phyloP scores from a whole-genome alignment of 2,113 vertebrate species.

The Elephas maximus region DNA sequence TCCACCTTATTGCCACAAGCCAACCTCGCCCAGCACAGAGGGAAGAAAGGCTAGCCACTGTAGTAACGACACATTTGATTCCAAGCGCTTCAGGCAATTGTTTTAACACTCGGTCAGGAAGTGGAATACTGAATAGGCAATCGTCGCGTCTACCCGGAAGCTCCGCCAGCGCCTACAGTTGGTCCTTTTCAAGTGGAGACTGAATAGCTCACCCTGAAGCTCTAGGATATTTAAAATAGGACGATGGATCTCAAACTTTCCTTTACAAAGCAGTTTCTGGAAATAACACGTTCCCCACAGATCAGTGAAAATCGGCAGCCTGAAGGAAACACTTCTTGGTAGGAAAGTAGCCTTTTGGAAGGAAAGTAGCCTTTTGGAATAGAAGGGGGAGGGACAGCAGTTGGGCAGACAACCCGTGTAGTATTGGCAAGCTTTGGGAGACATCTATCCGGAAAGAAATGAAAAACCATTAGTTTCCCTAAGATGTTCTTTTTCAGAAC shows the following conservation, averaged over 20 bases:
- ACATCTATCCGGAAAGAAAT: neutral
- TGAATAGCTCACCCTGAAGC: neutral
- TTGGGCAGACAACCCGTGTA: neutral
- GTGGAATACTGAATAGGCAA: neutral
- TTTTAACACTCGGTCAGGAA: slow-evolving; percentile 40
- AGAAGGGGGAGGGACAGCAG: neutral
- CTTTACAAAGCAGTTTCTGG: slow-evolving; percentile 59
- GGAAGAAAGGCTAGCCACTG: neutral
- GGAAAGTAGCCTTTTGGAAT: slow-evolving; percentile 45
- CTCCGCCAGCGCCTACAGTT: neutral
- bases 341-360: slow-evolving; percentile 48
- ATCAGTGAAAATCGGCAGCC: neutral
- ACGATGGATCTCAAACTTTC: slow-evolving; percentile 79
- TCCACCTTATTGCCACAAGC: slow-evolving; percentile 13
- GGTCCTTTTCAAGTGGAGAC: neutral
- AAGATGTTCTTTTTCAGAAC: neutral
- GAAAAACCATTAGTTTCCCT: slow-evolving; percentile 9
- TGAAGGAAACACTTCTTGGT: slow-evolving; percentile 23
- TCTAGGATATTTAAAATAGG: slow-evolving; percentile 62
- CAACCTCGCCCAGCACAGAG: slow-evolving; percentile 1
- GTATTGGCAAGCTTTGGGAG: slow-evolving; percentile 41
- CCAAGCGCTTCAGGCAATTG: slow-evolving; percentile 61
- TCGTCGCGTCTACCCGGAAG: neutral
- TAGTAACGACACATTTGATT: slow-evolving; percentile 71
- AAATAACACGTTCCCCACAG: slow-evolving; percentile 33